Evolutionary conservation across 2,113 vertebrate genomes (phyloP), one percentile per base, ranked within the genome.

Genomic region (Galbula dea): DNA sequence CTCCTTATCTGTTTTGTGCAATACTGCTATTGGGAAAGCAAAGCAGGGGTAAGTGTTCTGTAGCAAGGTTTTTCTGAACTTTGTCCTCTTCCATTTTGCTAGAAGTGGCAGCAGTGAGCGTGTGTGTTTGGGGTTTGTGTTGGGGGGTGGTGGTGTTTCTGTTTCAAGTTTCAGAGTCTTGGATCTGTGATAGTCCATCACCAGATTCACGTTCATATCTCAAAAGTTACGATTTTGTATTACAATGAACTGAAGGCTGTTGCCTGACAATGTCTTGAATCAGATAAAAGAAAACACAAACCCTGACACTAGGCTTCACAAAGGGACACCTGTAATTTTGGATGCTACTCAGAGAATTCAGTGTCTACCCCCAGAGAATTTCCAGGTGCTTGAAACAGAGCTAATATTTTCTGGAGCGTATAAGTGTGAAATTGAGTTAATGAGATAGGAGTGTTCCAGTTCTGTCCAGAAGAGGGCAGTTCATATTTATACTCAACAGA

Each of bases 381-480:
- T 86, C 12, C 5, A 43, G 22, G 10, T 43, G 2, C 10, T 89
- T 49, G 57, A 81, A 65, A 23, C 7, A 49, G 2, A 22, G 7
- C 41, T 54, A 18, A 21, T 24, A 4, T 79, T 61, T 92, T 79
- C 46, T 86, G 34, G 19, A 15, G 2, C 13, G 8, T 23, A 16
- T 19, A 58, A 26, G 23, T 46, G 6, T 49, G 43, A 36, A 75
- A 69, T 9, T 10, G 24, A 7, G 14, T 66, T 85, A 58, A 37
- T 59, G 58, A 73, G 51, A 5, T 4, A 23, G 12, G 52, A 48
- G 11, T 24, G 36, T 90, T 94, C 73, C 41, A 13, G 24, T 21
- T 87, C 88, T 66, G 54, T 69, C 93, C 87, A 91, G 94, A 45
- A 95, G 94, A 93, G 89, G 94, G 91, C 89, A 83, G 75, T 77